Base-by-base conservation (phyloP, 1,140 invertebrate genomes). In the Leptinotarsa texana region DNA sequence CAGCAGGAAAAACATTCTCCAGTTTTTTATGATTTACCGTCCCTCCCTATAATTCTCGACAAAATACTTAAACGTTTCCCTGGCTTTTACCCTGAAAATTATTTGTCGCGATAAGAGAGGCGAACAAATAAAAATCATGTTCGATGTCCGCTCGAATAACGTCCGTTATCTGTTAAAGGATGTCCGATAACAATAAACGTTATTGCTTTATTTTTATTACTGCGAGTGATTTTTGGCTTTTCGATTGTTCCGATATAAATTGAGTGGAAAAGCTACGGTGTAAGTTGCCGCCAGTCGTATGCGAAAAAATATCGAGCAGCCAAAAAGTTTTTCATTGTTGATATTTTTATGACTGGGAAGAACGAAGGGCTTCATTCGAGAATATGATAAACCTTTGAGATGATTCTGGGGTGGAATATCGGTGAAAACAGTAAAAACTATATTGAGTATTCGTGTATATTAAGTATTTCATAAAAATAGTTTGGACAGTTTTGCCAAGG, bases 181-280 rank as follows among this genome's bases (percentile, higher is more conserved):
- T 47, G 66, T 68, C 66, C 66, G 66, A 68, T 68, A 68, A 47
- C 66, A 68, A 68, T 68, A 49, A 68, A 68, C 66, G 66, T 49
- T 68, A 68, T 68, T 68, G 66, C 66, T 68, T 68, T 68, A 68
- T 68, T 68, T 68, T 68, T 68, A 68, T 47, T n/a, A n/a, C 17
- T n/a, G 8, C 18, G n/a, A 68, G 66, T 68, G 66, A 68, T 68
- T 68, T 68, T 68, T 68, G 24, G 66, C 24, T 68, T 47, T 68
- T 18, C n/a, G 33, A 68, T 68, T 68, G n/a, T 18, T 18, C n/a
- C 17, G 66, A 68, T 68, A 22, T 66, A 68, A 68, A 68, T 68
- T 68, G 66, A n/a, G 24, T 42, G 66, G 66, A 68, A 68, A 68
- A 47, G 42, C 33, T 49, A 42, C 66, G 63, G 51, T 18, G n/a